Conservation (phyloP, 2,797 vertebrate species). For the Bradypodion ventrale region DNA sequence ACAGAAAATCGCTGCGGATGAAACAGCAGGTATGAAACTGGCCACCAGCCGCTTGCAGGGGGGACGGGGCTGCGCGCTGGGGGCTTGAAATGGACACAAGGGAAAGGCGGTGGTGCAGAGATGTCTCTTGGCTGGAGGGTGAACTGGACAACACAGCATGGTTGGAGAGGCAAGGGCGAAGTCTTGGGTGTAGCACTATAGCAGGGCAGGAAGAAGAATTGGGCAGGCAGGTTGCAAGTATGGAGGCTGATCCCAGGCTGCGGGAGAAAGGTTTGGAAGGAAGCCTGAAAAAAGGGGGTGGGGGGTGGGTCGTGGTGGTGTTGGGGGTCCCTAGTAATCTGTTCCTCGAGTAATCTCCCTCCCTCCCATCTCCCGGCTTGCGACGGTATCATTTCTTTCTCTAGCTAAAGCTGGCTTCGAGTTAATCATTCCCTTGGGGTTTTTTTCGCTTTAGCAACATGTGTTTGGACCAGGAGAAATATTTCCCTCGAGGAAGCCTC, state of each 20-base stretch:
- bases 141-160: too few relatives aligned
- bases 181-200: background rate
- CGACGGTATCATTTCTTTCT: background rate
- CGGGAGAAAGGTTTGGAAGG: background rate
- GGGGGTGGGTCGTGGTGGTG: background rate
- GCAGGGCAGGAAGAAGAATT: background rate
- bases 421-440: background rate
- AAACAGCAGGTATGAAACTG: background rate
- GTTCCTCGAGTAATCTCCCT: background rate
- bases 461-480: background rate
- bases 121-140: background rate
- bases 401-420: background rate
- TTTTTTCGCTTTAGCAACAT: background rate
- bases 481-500: background rate
- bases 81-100: background rate
- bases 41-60: background rate
- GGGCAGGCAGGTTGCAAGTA: slow-evolving; percentile 7
- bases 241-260: background rate
- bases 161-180: background rate
- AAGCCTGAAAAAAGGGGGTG: too few relatives aligned
- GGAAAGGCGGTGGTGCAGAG: background rate
- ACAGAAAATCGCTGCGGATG: slow-evolving; percentile 22
- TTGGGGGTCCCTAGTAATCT: too few relatives aligned
- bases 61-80: background rate
- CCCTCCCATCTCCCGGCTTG: background rate